Conservation (phyloP, 1,140 invertebrate genomes). For the Drosophila sp. region DNA sequence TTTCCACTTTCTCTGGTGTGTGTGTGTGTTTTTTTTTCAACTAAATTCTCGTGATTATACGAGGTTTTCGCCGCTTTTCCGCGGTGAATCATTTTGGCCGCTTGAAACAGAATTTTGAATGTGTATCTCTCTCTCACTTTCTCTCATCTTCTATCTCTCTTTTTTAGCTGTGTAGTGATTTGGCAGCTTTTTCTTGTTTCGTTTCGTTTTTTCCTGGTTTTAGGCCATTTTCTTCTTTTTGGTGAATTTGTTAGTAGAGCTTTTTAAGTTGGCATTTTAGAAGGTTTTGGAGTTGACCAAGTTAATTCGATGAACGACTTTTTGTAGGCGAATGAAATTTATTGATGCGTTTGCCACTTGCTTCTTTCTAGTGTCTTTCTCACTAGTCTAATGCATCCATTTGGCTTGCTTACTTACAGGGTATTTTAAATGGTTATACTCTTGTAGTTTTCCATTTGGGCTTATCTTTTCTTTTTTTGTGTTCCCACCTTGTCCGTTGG, state of each 20-base stretch:
- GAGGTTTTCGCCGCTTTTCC: constrained; percentile 52
- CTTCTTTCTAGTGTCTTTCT: no score
- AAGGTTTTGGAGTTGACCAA: no score
- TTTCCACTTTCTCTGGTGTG: constrained; percentile 38
- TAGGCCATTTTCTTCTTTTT: neutral
- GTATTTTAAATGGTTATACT: no score
- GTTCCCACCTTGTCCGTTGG: no score
- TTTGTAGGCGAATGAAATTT: neutral
- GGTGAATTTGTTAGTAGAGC: constrained; percentile 9
- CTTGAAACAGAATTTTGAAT: constrained; percentile 72
- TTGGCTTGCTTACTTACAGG: no score
- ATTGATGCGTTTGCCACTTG: no score
- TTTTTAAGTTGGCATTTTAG: constrained; percentile 7
- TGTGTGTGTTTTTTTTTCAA: constrained; percentile 30
- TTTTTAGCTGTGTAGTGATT: neutral
- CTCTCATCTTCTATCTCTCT: neutral
- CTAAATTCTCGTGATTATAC: constrained; percentile 56
- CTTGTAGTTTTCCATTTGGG: no score
- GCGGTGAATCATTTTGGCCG: constrained; percentile 43
- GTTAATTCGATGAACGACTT: no score
- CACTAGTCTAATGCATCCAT: no score
- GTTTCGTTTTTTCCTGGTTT: neutral
- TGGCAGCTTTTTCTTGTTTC: neutral
- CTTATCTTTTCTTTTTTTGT: no score
- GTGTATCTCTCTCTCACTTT: neutral